Evolutionary conservation across 2,888 invertebrate genomes (phyloP).

Genomic region (Andrena dorsata): DNA sequence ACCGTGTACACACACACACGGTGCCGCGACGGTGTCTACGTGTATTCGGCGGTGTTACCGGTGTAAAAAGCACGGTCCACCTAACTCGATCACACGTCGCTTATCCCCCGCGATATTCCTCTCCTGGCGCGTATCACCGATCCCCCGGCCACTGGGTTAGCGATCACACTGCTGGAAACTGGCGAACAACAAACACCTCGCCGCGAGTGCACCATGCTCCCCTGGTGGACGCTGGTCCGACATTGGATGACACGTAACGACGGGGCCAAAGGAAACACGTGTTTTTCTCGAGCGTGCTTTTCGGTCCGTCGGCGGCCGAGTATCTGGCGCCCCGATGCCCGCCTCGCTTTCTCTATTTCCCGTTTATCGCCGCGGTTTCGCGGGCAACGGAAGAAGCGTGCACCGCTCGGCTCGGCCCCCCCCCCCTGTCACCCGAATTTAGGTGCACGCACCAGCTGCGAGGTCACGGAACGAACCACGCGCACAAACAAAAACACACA

Average conservation of each 20-base stretch:
- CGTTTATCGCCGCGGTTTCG: constrained; percentile 27
- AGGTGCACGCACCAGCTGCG: constrained; percentile 3
- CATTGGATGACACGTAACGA: constrained; percentile 19
- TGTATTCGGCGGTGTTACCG: background rate
- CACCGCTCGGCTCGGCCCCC: constrained; percentile 23
- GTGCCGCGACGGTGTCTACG: too few relatives aligned
- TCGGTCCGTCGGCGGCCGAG: constrained; percentile 1
- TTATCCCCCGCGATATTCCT: background rate
- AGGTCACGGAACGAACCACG: constrained; percentile 3
- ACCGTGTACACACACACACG: constrained; percentile 3
- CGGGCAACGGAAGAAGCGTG: constrained; percentile 42
- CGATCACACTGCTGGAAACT: constrained; percentile 22
- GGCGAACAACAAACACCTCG: constrained; percentile 42
- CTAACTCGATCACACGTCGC: constrained; percentile 21
- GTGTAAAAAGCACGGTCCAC: constrained; percentile 31
- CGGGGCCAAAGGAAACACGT: constrained; percentile 41
- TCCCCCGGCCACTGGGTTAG: background rate
- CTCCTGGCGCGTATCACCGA: constrained; percentile 9
- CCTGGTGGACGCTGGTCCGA: constrained; percentile 7
- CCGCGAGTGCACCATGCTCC: constrained; percentile 34
- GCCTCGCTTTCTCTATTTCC: constrained; percentile 39
- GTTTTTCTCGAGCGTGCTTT: constrained; percentile 18
- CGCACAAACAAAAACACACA: background rate
- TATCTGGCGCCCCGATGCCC: background rate
- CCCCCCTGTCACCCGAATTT: constrained; percentile 36